These are phyloP conservation scores for Sander lucioperca DNA, from an alignment of 2,113 vertebrate species.

Conservation along the genomic window DNA sequence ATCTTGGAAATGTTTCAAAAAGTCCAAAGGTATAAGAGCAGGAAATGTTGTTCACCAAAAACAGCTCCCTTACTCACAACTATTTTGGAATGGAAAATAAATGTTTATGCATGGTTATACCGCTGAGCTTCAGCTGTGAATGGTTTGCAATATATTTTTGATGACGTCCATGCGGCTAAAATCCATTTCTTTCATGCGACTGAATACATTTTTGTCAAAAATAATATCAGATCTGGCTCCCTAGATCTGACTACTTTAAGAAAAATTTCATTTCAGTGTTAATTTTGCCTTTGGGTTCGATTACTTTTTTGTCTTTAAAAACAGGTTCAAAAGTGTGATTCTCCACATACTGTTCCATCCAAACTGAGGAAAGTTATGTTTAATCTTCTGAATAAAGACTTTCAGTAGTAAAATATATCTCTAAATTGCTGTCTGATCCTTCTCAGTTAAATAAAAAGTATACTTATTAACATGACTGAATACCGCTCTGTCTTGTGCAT, in stretches of 20 bases:
- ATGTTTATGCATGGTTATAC: neutral
- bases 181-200: slow-evolving; percentile 9
- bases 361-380: neutral
- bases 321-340: neutral
- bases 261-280: neutral
- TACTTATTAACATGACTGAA: neutral
- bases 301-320: neutral
- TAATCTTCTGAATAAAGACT: neutral
- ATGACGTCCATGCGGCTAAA: neutral
- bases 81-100: neutral
- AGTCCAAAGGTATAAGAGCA: neutral
- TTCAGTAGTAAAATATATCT: neutral
- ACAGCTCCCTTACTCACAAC: neutral
- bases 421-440: neutral
- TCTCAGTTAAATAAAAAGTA: neutral
- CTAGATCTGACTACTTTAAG: neutral
- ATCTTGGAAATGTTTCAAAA: slow-evolving; percentile 35
- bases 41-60: neutral
- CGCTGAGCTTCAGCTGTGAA: neutral
- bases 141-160: neutral
- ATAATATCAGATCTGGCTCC: neutral
- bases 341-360: neutral
- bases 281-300: neutral
- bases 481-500: neutral
- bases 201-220: neutral